Evolutionary conservation across 1,140 invertebrate species (phyloP).

Genomic region (Aleiodes sp.): DNA sequence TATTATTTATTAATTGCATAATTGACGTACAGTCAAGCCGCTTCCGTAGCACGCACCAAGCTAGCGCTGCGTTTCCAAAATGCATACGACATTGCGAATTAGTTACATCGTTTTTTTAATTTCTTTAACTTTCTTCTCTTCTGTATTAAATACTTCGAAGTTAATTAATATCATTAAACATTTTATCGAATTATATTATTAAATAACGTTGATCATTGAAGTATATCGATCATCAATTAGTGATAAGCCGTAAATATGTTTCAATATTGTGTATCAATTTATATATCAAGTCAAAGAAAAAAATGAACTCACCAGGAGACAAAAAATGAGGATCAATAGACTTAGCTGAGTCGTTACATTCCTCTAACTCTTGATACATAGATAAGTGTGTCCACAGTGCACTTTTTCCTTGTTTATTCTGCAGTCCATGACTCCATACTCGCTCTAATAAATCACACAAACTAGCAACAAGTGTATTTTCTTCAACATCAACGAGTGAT

Average conservation of each 20-base stretch:
- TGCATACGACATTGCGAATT: constrained; percentile 17
- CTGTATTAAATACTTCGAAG: not conserved
- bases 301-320: constrained; percentile 76
- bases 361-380: constrained; percentile 89
- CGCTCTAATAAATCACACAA: constrained; percentile 97
- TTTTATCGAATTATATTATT: not conserved
- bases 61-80: constrained; percentile 75
- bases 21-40: constrained; percentile 85
- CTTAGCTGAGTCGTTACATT: constrained; percentile 77
- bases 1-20: too few relatives aligned
- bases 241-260: too few relatives aligned
- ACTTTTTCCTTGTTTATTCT: constrained; percentile 95
- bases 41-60: constrained; percentile 90
- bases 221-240: not conserved
- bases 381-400: constrained; percentile 93
- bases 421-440: constrained; percentile 97
- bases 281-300: too few relatives aligned
- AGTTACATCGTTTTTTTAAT: constrained; percentile 5
- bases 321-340: constrained; percentile 84
- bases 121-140: constrained; percentile 4
- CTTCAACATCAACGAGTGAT: constrained; percentile 77
- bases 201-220: not conserved
- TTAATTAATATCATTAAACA: not conserved
- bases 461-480: constrained; percentile 97
- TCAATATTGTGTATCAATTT: too few relatives aligned